These are phyloP conservation scores for Lasioglossum calceatum DNA, from an alignment of 2,888 invertebrate genomes.

Conservation along the genomic window DNA sequence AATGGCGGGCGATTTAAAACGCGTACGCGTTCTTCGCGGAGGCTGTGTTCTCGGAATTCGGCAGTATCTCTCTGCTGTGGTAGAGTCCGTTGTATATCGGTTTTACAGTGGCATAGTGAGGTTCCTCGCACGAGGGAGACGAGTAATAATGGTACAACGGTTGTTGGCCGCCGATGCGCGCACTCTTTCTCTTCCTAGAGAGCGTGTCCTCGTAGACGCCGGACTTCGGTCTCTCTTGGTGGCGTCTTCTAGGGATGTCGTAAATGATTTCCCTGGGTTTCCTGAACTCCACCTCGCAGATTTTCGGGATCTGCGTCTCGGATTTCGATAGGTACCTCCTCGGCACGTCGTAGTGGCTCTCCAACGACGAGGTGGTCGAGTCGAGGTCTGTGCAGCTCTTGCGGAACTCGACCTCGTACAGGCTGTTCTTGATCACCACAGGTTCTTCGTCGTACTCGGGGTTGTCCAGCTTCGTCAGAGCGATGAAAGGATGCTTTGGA, in stretches of 20 bases:
- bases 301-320: conserved; percentile 53
- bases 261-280: conserved; percentile 47
- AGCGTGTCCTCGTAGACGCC: conserved; percentile 71
- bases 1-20: background rate
- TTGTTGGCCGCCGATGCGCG: background rate
- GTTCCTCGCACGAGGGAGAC: conserved; percentile 25
- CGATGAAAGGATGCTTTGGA: conserved; percentile 69
- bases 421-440: conserved; percentile 42
- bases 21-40: background rate
- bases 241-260: conserved; percentile 62
- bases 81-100: conserved; percentile 58
- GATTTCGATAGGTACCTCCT: conserved; percentile 66
- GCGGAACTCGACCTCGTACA: conserved; percentile 64
- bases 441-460: background rate
- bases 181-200: conserved; percentile 63
- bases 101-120: conserved; percentile 68
- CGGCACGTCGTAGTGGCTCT: conserved; percentile 66
- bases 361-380: conserved; percentile 9
- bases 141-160: conserved; percentile 49
- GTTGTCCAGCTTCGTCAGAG: conserved; percentile 50
- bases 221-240: conserved; percentile 62
- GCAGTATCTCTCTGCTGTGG: background rate
- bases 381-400: conserved; percentile 29
- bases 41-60: background rate
- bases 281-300: background rate